Percentiles rank a stretch among this genome's conserved stretches.
Evolutionary conservation across 2,797 vertebrate genomes (phyloP).

Genomic region (Enteromius radiatus): DNA sequence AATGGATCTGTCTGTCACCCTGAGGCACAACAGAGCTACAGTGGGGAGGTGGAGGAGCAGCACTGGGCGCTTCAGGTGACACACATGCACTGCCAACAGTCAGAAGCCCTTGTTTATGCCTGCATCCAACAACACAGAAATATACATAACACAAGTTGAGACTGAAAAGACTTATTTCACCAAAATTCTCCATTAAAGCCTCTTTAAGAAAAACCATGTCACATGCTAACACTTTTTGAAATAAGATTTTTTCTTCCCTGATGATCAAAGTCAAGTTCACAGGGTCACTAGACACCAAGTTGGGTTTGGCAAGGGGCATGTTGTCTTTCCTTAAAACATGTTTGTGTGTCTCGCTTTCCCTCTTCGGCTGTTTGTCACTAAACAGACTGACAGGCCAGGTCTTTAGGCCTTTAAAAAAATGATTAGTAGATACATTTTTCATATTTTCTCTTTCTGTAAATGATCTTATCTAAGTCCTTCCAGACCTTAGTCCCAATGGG

Average conservation of each 20-base stretch:
- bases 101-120: background rate
- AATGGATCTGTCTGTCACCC: conserved; percentile 73
- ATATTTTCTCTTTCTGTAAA: conserved; percentile 79
- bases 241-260: background rate
- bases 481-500: conserved; percentile 69
- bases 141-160: background rate
- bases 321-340: conserved; percentile 17
- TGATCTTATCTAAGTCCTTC: conserved; percentile 70
- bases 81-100: conserved; percentile 3
- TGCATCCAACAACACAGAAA: background rate
- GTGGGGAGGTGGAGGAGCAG: conserved; percentile 59
- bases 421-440: conserved; percentile 79
- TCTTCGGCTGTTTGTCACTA: conserved; percentile 49
- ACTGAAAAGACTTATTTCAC: background rate
- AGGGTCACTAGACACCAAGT: background rate
- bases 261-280: conserved; percentile 35
- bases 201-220: background rate
- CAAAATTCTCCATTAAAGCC: background rate
- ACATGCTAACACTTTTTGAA: background rate
- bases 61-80: conserved; percentile 52
- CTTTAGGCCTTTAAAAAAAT: conserved; percentile 76
- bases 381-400: conserved; percentile 73
- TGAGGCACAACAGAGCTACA: conserved; percentile 60
- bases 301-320: background rate
- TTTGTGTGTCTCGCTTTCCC: background rate